phyloP scores from a whole-genome alignment of 2,113 vertebrate species.

The Parus major region DNA sequence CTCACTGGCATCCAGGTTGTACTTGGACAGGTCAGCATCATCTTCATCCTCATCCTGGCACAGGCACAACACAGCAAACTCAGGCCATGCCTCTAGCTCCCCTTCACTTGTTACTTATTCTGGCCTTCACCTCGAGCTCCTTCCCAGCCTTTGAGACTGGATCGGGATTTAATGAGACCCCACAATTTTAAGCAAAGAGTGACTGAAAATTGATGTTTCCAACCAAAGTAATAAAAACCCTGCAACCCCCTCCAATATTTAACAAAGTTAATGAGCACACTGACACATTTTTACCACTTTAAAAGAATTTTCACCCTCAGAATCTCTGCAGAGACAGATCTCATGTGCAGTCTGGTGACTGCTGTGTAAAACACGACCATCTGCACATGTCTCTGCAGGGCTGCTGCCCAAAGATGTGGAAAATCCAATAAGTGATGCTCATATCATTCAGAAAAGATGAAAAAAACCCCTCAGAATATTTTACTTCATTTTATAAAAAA shows the following conservation, averaged over 20 bases:
- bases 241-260: accelerated
- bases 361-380: neutral
- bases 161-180: neutral
- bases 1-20: constrained; percentile 91
- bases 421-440: neutral
- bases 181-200: neutral
- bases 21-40: constrained; percentile 94
- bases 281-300: neutral
- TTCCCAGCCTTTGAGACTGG: neutral
- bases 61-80: neutral
- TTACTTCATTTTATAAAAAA: neutral
- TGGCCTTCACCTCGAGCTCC: accelerated
- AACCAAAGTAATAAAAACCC: neutral
- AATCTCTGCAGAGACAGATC: neutral
- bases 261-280: neutral
- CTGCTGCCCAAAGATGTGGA: neutral
- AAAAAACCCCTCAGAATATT: neutral
- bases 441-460: neutral
- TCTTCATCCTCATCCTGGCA: constrained; percentile 88
- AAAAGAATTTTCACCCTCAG: neutral
- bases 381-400: neutral
- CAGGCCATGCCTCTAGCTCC: accelerated
- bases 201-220: neutral
- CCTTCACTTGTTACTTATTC: neutral
- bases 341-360: neutral